Evolutionary conservation across 1,140 invertebrate species (phyloP).

Genomic region (Conus betulinus): DNA sequence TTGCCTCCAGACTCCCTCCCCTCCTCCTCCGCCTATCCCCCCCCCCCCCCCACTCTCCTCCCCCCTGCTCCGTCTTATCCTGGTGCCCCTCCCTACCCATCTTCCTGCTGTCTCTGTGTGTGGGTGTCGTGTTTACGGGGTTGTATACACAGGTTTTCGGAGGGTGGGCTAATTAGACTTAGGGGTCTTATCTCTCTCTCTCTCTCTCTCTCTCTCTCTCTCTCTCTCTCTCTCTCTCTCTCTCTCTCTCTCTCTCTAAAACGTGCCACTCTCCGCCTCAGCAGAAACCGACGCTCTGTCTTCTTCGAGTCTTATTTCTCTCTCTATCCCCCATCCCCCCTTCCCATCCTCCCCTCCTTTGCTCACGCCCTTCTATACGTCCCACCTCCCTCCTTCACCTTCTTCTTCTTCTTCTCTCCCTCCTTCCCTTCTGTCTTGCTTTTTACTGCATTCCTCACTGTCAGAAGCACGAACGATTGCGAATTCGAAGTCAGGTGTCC

Average conservation of each 20-base stretch:
- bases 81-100: background rate
- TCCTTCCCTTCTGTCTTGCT: background rate
- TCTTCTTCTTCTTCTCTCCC: background rate
- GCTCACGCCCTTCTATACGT: background rate
- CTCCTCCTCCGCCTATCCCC: background rate
- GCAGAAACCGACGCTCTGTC: too few species aligned
- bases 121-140: background rate
- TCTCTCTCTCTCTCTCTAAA: background rate
- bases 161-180: background rate
- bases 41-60: background rate
- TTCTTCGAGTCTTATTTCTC: background rate
- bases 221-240: background rate
- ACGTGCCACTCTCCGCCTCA: background rate
- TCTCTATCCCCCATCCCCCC: background rate
- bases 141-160: background rate
- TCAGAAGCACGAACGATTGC: too few species aligned
- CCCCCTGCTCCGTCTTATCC: background rate
- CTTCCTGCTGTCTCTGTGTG: background rate
- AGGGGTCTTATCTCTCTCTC: background rate
- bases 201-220: too few species aligned
- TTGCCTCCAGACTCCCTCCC: background rate
- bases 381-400: background rate
- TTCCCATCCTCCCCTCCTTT: background rate
- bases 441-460: too few species aligned
- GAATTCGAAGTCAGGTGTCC: too few species aligned